Base-by-base conservation (phyloP, 2,113 vertebrate species). In the Phyllostomus hastatus region DNA sequence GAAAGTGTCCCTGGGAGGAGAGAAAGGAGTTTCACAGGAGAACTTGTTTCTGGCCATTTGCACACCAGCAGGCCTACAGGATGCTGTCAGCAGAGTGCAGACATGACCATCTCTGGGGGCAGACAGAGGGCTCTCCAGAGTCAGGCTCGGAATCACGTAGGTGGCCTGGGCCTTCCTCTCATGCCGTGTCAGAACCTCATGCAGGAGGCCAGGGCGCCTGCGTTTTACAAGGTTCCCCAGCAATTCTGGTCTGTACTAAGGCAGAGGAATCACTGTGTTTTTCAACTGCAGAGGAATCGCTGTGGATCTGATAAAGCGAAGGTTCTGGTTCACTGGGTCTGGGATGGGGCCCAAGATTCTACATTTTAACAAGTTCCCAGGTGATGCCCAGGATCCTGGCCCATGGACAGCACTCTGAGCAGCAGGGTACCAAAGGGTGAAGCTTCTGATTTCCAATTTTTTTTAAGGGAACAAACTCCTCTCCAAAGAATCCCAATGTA, bases 111-210 rank as follows among this genome's bases (percentile, higher is more conserved):
- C 48, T 41, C 38, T 2, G 6, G 57, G 61, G 66, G 66, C 70
- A 70, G 66, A 72, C 0, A 0, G 4, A 26, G 46, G 11, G 24
- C 10, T 5, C 12, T 0, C 35, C 35, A 2, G 46, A 35, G 4
- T n/a, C 72, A 33, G 10, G n/a, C 43, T 22, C 4, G 0, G 54
- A 69, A 38, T 66, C n/a, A 12, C 0, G 0, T 1, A 35, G 52
- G 22, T 2, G n/a, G 17, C 22, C 2, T 0, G 81, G 66, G n/a
- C 28, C 80, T 43, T 12, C 46, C 10, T 4, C 9, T 7, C 1
- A 2, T 73, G 33, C 88, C 0, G 7, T 19, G 33, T 81, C 52
- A 33, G 38, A 73, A 54, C 19, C 41, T 67, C 69, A 31, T 0
- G 38, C 26, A 50, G n/a, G 8, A 19, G 52, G 83, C 50, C 38